Base-by-base conservation (phyloP, 2,888 invertebrate genomes). In the Eupeodes latifasciatus region DNA sequence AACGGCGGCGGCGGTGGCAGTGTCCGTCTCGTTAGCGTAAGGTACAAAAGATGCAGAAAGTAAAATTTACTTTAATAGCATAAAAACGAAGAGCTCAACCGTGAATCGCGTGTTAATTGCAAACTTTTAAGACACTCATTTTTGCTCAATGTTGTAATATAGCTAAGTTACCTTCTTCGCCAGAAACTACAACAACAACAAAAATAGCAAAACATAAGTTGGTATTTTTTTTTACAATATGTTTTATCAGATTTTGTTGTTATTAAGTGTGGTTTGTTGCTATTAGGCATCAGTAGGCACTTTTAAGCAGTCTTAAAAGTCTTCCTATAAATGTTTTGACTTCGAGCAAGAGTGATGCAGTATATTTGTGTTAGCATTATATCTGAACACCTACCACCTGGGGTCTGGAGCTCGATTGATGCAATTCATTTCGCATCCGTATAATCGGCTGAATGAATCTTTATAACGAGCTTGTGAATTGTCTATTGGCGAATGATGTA, bases 61-160 rank as follows among this genome's bases (percentile, higher is more conserved):
- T 61, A 75, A 62, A 27, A 16, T 16, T 75, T 75, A 62, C 51
- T 40, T 59, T 47, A 36, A 47, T 72, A 47, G 47, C 59, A 72
- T 49, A 66, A 69, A 76, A 72, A 76, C 51, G 53, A 72, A 59
- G 16, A 75, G 19, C 77, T 74, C 76, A 84, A 84, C 72, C 87
- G 77, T 84, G 81, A 80, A 81, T 80, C 87, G 84, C 84, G 81
- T 88, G 87, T 88, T 88, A 81, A 88, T 88, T 84, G 84, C 74
- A 57, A 47, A 27, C 27, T 49, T 71, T 59, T 72, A 71, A 69
- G 40, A 83, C 61, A 80, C 86, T 83, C 75, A 80, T 79, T 87
- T 59, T 83, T 3, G 3, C 72, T 59, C 64, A 83, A 61, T 76
- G 80, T 72, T 77, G 80, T 77, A 80, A 84, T 79, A 71, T 2